These are phyloP conservation scores for Drosophila virilis DNA, from an alignment of 1,140 invertebrate genomes.

Conservation along the genomic window DNA sequence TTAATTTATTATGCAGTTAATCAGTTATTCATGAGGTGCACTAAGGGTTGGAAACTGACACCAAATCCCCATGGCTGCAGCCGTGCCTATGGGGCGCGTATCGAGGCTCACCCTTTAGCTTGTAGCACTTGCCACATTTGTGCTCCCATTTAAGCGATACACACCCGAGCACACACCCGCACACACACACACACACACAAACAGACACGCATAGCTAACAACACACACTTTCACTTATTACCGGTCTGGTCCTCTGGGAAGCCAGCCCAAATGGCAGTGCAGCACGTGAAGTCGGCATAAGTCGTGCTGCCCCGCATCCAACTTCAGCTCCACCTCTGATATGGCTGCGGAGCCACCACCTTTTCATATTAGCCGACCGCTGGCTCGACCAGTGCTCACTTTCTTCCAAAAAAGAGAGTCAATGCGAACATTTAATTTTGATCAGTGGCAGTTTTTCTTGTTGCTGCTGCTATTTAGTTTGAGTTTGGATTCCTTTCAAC, in stretches of 20 bases:
- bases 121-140: conserved; percentile 44
- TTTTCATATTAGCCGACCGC: conserved; percentile 7
- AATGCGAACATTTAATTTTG: background rate
- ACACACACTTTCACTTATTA: conserved; percentile 74
- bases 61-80: conserved; percentile 30
- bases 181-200: conserved; percentile 19
- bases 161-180: conserved; percentile 17
- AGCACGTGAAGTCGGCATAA: conserved; percentile 53
- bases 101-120: conserved; percentile 36
- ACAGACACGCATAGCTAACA: conserved; percentile 15
- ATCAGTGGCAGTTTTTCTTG: background rate
- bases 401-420: background rate
- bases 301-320: conserved; percentile 7
- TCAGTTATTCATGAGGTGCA: conserved; percentile 70
- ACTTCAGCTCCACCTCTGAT: background rate
- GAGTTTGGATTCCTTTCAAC: background rate
- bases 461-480: background rate
- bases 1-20: conserved; percentile 75
- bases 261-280: conserved; percentile 60
- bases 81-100: conserved; percentile 1
- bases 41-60: conserved; percentile 60
- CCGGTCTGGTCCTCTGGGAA: conserved; percentile 50
- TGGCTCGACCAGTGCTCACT: conserved; percentile 6
- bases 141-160: conserved; percentile 34
- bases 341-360: background rate